These are phyloP conservation scores for Steatornis caripensis DNA, from an alignment of 2,113 vertebrate species.

Conservation along the genomic window DNA sequence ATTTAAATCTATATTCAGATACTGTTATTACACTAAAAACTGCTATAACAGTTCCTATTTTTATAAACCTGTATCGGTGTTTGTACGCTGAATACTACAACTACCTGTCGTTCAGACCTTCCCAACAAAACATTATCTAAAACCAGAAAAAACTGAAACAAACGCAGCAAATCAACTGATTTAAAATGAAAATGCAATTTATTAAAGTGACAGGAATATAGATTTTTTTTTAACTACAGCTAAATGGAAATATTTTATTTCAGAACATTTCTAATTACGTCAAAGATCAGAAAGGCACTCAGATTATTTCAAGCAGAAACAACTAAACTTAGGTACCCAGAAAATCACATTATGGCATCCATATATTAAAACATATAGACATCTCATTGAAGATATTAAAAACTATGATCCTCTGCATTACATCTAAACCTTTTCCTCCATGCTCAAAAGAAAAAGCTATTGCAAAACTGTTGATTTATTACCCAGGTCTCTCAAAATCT, in stretches of 20 bases:
- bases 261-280: not conserved
- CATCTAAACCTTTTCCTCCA: not conserved
- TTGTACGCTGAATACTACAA: not conserved
- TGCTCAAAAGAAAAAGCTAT: not conserved
- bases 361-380: not conserved
- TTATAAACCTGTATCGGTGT: not conserved
- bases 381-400: not conserved
- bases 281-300: not conserved
- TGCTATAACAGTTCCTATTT: not conserved
- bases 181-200: not conserved
- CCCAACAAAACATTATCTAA: not conserved
- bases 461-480: constrained; percentile 51
- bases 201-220: not conserved
- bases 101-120: not conserved
- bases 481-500: not conserved
- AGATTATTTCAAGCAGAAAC: not conserved
- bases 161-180: not conserved
- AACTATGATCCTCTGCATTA: not conserved
- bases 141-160: not conserved
- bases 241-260: not conserved
- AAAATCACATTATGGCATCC: not conserved
- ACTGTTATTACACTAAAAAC: not conserved
- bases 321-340: not conserved
- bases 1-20: not conserved
- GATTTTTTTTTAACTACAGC: not conserved